Percentiles rank a stretch among this genome's conserved stretches.
Evolutionary conservation across 1,140 invertebrate genomes (phyloP).

Genomic region (Drosophila mayri): DNA sequence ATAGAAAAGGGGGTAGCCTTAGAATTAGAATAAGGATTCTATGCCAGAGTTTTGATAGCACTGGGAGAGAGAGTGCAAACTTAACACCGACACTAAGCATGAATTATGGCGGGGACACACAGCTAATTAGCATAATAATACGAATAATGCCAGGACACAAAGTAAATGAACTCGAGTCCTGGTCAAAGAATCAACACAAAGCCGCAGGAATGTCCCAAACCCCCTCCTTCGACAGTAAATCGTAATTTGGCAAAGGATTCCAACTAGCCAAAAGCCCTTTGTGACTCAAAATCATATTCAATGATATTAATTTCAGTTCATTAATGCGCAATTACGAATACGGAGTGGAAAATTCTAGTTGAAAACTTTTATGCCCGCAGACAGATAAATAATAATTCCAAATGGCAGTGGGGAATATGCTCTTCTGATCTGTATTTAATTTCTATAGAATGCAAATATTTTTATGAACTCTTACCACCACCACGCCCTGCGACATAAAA

Average conservation of each 20-base stretch:
- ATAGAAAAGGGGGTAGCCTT: constrained; percentile 5
- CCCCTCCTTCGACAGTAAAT: constrained; percentile 15
- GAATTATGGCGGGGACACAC: constrained; percentile 40
- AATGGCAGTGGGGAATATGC: neutral
- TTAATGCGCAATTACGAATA: constrained; percentile 58
- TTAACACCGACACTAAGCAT: constrained; percentile 49
- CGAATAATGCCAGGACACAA: constrained; percentile 39
- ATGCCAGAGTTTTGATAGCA: neutral
- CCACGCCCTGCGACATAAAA: constrained; percentile 18
- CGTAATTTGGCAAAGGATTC: constrained; percentile 42
- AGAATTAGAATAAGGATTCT: neutral
- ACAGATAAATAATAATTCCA: constrained; percentile 40
- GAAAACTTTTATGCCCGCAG: constrained; percentile 43
- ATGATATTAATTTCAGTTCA: constrained; percentile 61
- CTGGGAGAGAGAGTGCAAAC: constrained; percentile 6
- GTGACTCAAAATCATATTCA: constrained; percentile 50
- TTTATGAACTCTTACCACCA: constrained; percentile 25
- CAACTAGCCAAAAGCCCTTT: constrained; percentile 26
- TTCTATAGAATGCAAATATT: constrained; percentile 15
- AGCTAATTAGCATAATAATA: constrained; percentile 67
- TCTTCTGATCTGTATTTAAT: constrained; percentile 3
- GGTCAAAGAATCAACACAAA: constrained; percentile 30
- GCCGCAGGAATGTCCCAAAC: constrained; percentile 22
- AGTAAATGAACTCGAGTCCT: constrained; percentile 47
- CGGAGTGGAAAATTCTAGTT: constrained; percentile 31